Percentiles rank a stretch among this genome's conserved stretches.
Conservation (phyloP, 2,888 invertebrate species). For the Thecocarcelia acutangulata region DNA sequence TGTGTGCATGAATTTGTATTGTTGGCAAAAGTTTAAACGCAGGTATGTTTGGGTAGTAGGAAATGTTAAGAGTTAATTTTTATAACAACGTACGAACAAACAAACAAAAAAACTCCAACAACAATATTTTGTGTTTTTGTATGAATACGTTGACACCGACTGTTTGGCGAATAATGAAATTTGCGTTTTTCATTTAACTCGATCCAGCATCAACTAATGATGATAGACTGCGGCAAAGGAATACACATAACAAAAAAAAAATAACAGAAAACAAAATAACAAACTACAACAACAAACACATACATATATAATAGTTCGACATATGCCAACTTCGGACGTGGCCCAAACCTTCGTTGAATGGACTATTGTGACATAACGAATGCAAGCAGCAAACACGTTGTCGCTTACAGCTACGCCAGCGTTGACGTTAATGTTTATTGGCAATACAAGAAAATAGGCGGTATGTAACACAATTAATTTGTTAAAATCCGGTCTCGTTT, state of each 20-base stretch:
- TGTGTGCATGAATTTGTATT: slow-evolving; percentile 3
- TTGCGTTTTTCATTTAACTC: slow-evolving; percentile 70
- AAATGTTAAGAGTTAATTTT: slow-evolving; percentile 64
- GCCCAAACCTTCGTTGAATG: slow-evolving; percentile 65
- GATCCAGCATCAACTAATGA: slow-evolving; percentile 70
- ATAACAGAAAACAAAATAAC: too few species aligned
- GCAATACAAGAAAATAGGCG: slow-evolving; percentile 51
- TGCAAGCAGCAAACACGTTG: slow-evolving; percentile 12
- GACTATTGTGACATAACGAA: slow-evolving; percentile 63
- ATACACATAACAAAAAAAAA: slow-evolving; percentile 46
- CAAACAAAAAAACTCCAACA: slow-evolving; percentile 51
- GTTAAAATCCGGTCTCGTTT: slow-evolving; percentile 48
- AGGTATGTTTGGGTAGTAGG: slow-evolving; percentile 49
- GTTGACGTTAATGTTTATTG: slow-evolving; percentile 27
- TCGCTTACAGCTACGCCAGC: slow-evolving; percentile 20
- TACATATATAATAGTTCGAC: slow-evolving; percentile 59
- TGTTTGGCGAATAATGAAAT: slow-evolving; percentile 70
- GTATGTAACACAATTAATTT: slow-evolving; percentile 62
- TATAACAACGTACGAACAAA: slow-evolving; percentile 45
- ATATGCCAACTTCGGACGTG: slow-evolving; percentile 70
- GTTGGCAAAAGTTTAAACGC: slow-evolving; percentile 50
- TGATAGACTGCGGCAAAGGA: slow-evolving; percentile 70
- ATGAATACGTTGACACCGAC: slow-evolving; percentile 69
- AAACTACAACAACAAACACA: slow-evolving; percentile 17
- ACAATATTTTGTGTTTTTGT: slow-evolving; percentile 55